Base-by-base conservation (phyloP, 64 coral and sea anemone genomes). In the Porites lutea region DNA sequence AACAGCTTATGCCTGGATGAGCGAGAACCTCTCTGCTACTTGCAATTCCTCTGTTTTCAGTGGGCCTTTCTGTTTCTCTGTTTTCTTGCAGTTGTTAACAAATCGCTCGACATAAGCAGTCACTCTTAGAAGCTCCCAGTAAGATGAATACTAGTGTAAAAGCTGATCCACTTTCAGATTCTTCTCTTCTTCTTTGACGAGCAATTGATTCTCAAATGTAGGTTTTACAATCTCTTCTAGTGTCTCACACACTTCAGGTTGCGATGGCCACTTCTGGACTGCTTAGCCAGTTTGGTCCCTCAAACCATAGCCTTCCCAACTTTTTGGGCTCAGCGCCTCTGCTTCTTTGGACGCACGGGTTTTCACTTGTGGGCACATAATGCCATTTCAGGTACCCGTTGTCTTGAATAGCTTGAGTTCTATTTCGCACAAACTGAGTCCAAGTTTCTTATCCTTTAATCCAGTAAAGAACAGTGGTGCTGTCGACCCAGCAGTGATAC, bases 401-500 rank as follows among this genome's bases (percentile, higher is more conserved):
- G 23, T 96, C 75, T 71, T 92, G 89, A 15, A 96, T 96, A 63
- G 48, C 77, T 37, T 77, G 77, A 23, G 90, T 92, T 77, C 90
- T 74, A 52, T 78, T 78, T n/a, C n/a, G n/a, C n/a, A n/a, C n/a
- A 50, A 96, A 96, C 49, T 59, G 50, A 59, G 90, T 82, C 90
- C 86, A 96, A 22, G 86, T 90, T 13, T 86, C 95, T 86, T 90
- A 75, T 27, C 65, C 90, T 21, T 92, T 86, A 19, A 90, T 89
- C 78, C 95, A 93, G 74, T 89, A 79, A 13, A 93, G 72, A 9
- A 96, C 87, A 46, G 90, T 89, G 13, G 87, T 79, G 23, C 78
- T 96, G 48, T 96, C 90, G 14, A 89, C 95, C 90, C 90, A 96
- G 76, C 90, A 79, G 71, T 92, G 79, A 90, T 62, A 92, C n/a